A percentile compares a stretch with the other conserved stretches of the same genome.
Evolutionary conservation across 2,888 invertebrate species (phyloP).

Genomic region (Drosophila aldrichi): DNA sequence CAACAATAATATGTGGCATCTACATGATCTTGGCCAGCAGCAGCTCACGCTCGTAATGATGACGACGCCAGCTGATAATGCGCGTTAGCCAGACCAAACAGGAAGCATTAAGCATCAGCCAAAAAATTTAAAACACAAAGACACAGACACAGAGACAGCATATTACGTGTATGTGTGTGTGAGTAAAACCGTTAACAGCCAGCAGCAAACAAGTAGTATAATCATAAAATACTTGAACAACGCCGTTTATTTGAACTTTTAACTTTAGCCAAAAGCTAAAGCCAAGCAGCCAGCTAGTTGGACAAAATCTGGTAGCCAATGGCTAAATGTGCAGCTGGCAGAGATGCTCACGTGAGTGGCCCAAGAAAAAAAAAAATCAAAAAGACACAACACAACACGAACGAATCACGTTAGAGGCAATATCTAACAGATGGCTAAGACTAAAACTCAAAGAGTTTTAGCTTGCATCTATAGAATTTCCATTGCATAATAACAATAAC

Average conservation of each 20-base stretch:
- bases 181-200: constrained; percentile 61
- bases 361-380: too few relatives aligned
- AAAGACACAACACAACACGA: not conserved
- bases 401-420: not conserved
- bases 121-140: constrained; percentile 43
- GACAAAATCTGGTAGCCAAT: constrained; percentile 43
- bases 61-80: constrained; percentile 59
- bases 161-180: constrained; percentile 9
- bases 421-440: not conserved
- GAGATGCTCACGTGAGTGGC: constrained; percentile 40
- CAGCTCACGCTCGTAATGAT: constrained; percentile 56
- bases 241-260: constrained; percentile 72
- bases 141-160: constrained; percentile 3
- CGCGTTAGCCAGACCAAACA: constrained; percentile 51
- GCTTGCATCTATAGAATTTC: not conserved
- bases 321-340: constrained; percentile 21
- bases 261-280: constrained; percentile 59
- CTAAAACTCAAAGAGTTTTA: not conserved
- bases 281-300: constrained; percentile 28
- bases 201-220: constrained; percentile 63
- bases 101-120: constrained; percentile 73
- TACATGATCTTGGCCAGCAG: constrained; percentile 64
- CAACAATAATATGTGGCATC: constrained; percentile 29
- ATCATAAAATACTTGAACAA: constrained; percentile 79
- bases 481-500: not conserved